Evolutionary conservation across 2,797 vertebrate species (phyloP).

Genomic region (Pseudochirops corinnae): DNA sequence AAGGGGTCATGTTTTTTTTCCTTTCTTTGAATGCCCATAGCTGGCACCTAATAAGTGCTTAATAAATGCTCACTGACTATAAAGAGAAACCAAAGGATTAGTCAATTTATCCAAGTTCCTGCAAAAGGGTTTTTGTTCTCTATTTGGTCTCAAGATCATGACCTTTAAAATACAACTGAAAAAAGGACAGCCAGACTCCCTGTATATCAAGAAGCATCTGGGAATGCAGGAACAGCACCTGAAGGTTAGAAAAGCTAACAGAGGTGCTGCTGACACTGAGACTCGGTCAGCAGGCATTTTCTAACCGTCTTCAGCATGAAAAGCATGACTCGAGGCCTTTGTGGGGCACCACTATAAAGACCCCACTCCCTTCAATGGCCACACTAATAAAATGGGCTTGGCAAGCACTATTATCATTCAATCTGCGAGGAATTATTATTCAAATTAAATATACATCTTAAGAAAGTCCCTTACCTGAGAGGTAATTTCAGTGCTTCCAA

Average conservation of each 20-base stretch:
- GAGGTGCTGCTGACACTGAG: background rate
- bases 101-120: background rate
- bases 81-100: background rate
- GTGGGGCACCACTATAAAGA: background rate
- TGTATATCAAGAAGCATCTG: background rate
- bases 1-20: background rate
- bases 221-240: background rate
- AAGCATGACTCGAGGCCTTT: background rate
- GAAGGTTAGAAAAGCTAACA: background rate
- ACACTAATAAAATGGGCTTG: background rate
- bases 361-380: background rate
- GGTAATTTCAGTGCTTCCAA: constrained; percentile 95
- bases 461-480: constrained; percentile 88
- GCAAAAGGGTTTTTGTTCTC: background rate
- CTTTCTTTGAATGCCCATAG: background rate
- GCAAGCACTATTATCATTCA: background rate
- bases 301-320: background rate
- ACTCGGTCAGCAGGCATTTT: background rate
- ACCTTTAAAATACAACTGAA: background rate
- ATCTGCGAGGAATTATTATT: background rate
- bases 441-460: background rate
- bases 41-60: background rate
- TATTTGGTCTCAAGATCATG: background rate
- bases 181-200: background rate
- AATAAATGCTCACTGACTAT: background rate